Conservation (phyloP, 2,113 vertebrate genomes). For the Hippocampus zosterae region DNA sequence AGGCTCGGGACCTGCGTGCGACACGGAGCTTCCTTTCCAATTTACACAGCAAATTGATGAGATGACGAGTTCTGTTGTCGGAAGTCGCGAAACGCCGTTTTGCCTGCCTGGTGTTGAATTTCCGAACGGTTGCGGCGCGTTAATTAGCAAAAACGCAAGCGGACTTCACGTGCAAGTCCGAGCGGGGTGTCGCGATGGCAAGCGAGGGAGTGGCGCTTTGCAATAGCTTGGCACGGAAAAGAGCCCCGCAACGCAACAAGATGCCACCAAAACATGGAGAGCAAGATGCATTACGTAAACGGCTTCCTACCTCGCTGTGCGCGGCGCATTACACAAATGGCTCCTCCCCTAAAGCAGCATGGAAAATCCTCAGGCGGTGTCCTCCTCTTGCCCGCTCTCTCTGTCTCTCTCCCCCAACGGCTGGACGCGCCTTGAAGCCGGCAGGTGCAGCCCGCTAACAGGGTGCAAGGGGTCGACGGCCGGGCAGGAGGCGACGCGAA, state of each 20-base stretch:
- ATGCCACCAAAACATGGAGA: conserved; percentile 24
- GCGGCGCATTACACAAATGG: conserved; percentile 57
- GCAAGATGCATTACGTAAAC: conserved; percentile 58
- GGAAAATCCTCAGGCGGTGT: conserved; percentile 37
- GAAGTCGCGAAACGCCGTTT: background rate
- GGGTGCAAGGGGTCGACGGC: conserved; percentile 7
- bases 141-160: background rate
- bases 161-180: no score
- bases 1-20: no score
- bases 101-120: no score
- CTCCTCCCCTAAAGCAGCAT: conserved; percentile 71
- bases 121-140: background rate
- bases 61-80: background rate
- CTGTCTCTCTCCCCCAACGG: background rate
- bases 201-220: background rate
- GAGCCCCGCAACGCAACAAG: background rate
- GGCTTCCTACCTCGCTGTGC: conserved; percentile 62
- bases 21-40: no score
- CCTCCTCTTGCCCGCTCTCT: conserved; percentile 33
- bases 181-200: no score
- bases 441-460: background rate
- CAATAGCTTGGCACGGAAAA: no score
- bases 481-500: conserved; percentile 24
- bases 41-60: background rate
- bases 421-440: background rate